phyloP scores from a whole-genome alignment of 2,888 invertebrate genomes.

The Agrenia bidenticulata region DNA sequence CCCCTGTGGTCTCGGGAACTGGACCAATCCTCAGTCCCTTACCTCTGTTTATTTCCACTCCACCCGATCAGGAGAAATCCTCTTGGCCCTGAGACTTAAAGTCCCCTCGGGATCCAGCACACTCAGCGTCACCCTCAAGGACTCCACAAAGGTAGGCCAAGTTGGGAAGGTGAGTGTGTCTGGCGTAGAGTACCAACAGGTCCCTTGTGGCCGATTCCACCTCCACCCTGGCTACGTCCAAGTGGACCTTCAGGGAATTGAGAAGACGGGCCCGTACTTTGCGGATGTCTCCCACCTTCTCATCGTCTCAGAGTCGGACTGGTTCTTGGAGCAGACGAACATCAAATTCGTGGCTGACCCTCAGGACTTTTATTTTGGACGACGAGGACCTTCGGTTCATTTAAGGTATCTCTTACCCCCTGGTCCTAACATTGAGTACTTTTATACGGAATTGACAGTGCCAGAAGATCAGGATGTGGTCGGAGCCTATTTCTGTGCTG shows the following conservation, averaged over 20 bases:
- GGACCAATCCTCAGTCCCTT: constrained; percentile 24
- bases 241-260: constrained; percentile 31
- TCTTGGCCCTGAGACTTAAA: constrained; percentile 36
- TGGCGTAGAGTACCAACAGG: constrained; percentile 26
- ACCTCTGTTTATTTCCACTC: constrained; percentile 44
- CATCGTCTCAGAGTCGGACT: constrained; percentile 18
- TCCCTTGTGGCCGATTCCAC: constrained; percentile 39
- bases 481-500: constrained; percentile 47
- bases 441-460: constrained; percentile 47
- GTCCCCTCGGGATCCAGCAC: constrained; percentile 34
- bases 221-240: constrained; percentile 38
- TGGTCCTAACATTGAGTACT: constrained; percentile 35
- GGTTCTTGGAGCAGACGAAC: constrained; percentile 13
- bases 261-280: constrained; percentile 30
- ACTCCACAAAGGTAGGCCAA: neutral
- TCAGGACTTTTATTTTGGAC: constrained; percentile 45
- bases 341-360: constrained; percentile 29
- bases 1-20: constrained; percentile 39
- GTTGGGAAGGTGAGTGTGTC: neutral
- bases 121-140: constrained; percentile 18
- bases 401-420: constrained; percentile 29
- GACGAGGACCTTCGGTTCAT: constrained; percentile 49
- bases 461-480: constrained; percentile 40
- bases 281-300: constrained; percentile 36
- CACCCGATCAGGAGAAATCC: constrained; percentile 27